These are phyloP conservation scores for Acronicta psi DNA, from an alignment of 2,888 invertebrate genomes.

Conservation along the genomic window DNA sequence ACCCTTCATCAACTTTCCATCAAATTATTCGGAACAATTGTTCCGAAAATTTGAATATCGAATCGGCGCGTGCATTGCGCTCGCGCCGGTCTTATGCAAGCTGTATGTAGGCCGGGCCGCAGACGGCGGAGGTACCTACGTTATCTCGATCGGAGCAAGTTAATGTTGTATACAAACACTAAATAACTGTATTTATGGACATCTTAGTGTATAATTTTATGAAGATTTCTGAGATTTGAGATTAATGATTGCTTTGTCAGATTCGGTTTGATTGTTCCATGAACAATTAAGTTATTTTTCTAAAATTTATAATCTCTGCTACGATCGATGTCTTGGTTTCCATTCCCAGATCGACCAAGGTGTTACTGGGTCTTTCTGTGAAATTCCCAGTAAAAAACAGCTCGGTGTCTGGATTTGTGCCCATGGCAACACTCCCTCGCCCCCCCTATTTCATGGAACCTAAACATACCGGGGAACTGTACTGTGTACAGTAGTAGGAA, in stretches of 20 bases:
- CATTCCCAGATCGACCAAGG: no score
- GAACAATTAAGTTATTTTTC: slow-evolving; percentile 2
- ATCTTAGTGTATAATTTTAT: slow-evolving; percentile 41
- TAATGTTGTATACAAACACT: slow-evolving; percentile 51
- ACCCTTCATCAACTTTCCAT: slow-evolving; percentile 57
- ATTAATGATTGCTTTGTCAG: slow-evolving; percentile 8
- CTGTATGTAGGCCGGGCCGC: slow-evolving; percentile 64
- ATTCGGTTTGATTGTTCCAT: slow-evolving; percentile 6
- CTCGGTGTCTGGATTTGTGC: no score
- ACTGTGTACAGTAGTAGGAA: no score
- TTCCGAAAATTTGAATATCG: slow-evolving; percentile 67
- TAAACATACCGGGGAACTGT: no score
- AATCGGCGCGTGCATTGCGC: slow-evolving; percentile 60
- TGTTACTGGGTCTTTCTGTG: no score
- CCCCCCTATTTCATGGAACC: no score
- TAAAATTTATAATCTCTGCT: no score
- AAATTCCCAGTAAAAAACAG: no score
- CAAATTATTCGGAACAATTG: slow-evolving; percentile 54
- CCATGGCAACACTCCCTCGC: no score
- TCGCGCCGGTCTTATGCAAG: slow-evolving; percentile 65
- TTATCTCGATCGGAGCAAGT: slow-evolving; percentile 60
- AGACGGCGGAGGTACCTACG: slow-evolving; percentile 59
- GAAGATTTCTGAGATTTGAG: slow-evolving; percentile 15
- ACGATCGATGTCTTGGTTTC: no score
- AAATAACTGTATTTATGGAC: slow-evolving; percentile 57